phyloP scores from a whole-genome alignment of 2,113 vertebrate species.

The Lutjanus erythropterus region DNA sequence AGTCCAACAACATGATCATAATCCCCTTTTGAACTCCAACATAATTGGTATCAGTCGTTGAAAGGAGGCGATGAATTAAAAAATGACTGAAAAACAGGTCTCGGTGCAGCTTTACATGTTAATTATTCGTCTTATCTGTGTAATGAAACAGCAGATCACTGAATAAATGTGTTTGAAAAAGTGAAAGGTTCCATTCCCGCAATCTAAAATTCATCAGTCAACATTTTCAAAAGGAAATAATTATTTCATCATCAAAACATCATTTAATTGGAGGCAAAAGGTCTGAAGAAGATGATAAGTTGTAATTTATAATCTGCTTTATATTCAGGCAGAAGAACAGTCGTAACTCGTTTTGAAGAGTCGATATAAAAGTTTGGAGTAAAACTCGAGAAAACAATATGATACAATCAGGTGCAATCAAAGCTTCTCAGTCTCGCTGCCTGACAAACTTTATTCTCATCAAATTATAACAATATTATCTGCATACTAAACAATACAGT shows the following conservation, averaged over 20 bases:
- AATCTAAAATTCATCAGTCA: conserved; percentile 36
- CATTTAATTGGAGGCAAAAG: conserved; percentile 33
- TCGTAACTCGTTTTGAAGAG: background rate
- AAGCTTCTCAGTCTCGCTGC: background rate
- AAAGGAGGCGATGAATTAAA: conserved; percentile 42
- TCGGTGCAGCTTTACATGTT: conserved; percentile 33
- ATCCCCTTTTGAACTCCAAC: conserved; percentile 57
- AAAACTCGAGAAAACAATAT: background rate
- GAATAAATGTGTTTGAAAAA: conserved; percentile 24
- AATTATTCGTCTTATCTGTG: conserved; percentile 55
- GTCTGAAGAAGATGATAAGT: conserved; percentile 9
- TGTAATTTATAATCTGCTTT: conserved; percentile 20
- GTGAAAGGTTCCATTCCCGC: conserved; percentile 19
- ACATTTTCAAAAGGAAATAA: conserved; percentile 48
- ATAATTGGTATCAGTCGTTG: conserved; percentile 58
- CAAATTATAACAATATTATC: background rate
- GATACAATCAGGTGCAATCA: conserved; percentile 35
- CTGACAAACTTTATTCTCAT: conserved; percentile 13
- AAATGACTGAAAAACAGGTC: background rate
- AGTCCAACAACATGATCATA: conserved; percentile 55
- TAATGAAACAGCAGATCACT: conserved; percentile 22
- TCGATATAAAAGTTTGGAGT: conserved; percentile 8
- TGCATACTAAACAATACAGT: background rate
- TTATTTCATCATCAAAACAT: conserved; percentile 53
- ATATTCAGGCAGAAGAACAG: background rate